A percentile compares a stretch with the other conserved stretches of the same genome.
Conservation (phyloP, 2,888 invertebrate species). For the Acleris holmiana region DNA sequence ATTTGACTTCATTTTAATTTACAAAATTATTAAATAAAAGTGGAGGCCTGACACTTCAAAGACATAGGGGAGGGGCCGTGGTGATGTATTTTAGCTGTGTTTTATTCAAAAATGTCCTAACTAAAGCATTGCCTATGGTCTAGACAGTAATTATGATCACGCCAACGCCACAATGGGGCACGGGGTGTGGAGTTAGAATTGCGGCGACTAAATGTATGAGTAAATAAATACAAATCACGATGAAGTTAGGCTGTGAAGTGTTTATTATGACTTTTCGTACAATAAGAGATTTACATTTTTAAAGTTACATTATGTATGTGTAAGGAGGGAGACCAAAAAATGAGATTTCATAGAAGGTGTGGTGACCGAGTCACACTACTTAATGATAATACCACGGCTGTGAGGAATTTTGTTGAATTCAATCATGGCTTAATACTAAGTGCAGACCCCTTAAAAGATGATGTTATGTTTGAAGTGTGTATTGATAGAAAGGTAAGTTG, state of each 20-base stretch:
- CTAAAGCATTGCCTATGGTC: slow-evolving; percentile 2
- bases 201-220: slow-evolving; percentile 23
- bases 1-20: slow-evolving; percentile 18
- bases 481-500: slow-evolving; percentile 93
- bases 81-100: slow-evolving; percentile 15
- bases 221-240: slow-evolving; percentile 28
- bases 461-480: slow-evolving; percentile 93
- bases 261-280: slow-evolving; percentile 19
- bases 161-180: slow-evolving; percentile 29
- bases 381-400: slow-evolving; percentile 93
- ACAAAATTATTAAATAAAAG: slow-evolving; percentile 30
- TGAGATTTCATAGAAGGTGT: slow-evolving; percentile 91
- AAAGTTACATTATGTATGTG: slow-evolving; percentile 27
- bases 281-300: slow-evolving; percentile 19
- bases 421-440: slow-evolving; percentile 95
- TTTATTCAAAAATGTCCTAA: not conserved
- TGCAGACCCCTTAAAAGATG: slow-evolving; percentile 90
- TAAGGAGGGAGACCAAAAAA: slow-evolving; percentile 47
- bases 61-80: not conserved
- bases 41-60: not conserved
- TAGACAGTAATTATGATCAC: slow-evolving; percentile 30
- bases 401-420: slow-evolving; percentile 91
- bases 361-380: slow-evolving; percentile 93
- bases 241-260: slow-evolving; percentile 29
- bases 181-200: slow-evolving; percentile 26